Base-by-base conservation (phyloP, 1,140 invertebrate species). In the Drosophila simulans region DNA sequence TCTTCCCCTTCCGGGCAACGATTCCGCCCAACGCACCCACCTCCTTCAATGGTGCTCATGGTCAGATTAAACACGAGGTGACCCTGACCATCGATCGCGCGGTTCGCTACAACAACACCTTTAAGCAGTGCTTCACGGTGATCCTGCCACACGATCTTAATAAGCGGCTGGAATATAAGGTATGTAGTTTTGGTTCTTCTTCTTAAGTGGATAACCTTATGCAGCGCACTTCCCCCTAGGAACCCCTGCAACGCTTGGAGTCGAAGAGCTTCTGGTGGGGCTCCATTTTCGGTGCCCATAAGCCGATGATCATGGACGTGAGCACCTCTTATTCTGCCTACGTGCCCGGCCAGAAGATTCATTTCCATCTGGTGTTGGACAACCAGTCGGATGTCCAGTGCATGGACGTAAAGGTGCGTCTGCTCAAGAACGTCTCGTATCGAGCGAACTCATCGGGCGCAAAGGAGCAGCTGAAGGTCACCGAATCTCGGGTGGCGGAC, bases 21-120 rank as follows among this genome's bases (percentile, higher is more conserved):
- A 89, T 95, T 48, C 95, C 95, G 22, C 90, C 91, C 11, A 93
- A 93, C 66, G 90, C 95, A 25, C 95, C 95, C 7, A 95, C 95
- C 42, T 96, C 95, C 15, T 96, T 96, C 92, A 95, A 96, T 81
- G 95, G 95, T 0, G 93, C 95, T 43, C 94, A 94, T 86, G 96
- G 96, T 1, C 93, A 94, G 78, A 92, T 96, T 42, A 92, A 95
- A 34, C 96, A 96, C 79, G 95, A 94, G 69, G 93, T 96, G 4
- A 96, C 95, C 91, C 94, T 92, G 11, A 84, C 79, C 11, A 92
- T 97, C 63, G 96, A 96, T 92, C 94, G 96, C 17, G 95, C 95
- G 10, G 96, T 96, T 94, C 95, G 95, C 31, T 95, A 96, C 81
- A 96, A 97, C 92, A 94, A 96, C 73, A 95, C 95, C 75, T 94